Evolutionary conservation across 30 jellyfish, hydroid and myxozoan species (phyloP), one percentile per base, ranked within the genome.

Genomic region (Hydractinia symbiolongicarpus): DNA sequence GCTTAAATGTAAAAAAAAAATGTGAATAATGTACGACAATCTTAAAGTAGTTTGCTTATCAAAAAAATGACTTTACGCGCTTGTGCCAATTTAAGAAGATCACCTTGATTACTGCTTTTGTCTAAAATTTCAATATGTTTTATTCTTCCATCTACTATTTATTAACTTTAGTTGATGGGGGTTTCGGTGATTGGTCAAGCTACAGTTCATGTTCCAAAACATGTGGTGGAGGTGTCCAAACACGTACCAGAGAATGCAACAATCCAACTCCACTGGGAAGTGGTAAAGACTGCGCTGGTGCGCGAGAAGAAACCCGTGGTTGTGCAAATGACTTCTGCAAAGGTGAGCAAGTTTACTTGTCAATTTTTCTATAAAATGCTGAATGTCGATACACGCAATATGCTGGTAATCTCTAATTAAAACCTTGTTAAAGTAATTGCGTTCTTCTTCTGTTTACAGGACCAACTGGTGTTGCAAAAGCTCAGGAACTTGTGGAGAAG

Each of bases 391-490:
- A 30, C 44, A 30, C 2, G 44, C 44, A 30, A 30, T 30, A 30
- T 30, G 44, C 44, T 30, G 44, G 44, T 30, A 30, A 30, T 30
- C 44, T 30, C 44, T 2, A 30, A 30, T 0, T 30, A 30, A 30
- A 30, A 30, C 44, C 44, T 30, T 30, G 44, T 30, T 30, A 30
- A 1, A 30, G 2, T 30, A 30, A 30, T 30, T 30, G 1, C 44
- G 44, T 7, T 7, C 4, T 64, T 64, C 74, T 0, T 64, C 9
- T n/a, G 0, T 17, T 72, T 72, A 1, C 52, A 72, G 81, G 81
- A 6, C 81, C 81, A 72, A 52, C 8, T 49, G 81, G 81, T n/a
- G 81, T 72, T 72, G 64, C 64, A 9, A 72, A 72, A 17, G 81
- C 81, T 72, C 55, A 72, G 52, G 81, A 72, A 16, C 16, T 72